Conservation (phyloP, 2,888 invertebrate species). For the Nesidiocoris tenuis region DNA sequence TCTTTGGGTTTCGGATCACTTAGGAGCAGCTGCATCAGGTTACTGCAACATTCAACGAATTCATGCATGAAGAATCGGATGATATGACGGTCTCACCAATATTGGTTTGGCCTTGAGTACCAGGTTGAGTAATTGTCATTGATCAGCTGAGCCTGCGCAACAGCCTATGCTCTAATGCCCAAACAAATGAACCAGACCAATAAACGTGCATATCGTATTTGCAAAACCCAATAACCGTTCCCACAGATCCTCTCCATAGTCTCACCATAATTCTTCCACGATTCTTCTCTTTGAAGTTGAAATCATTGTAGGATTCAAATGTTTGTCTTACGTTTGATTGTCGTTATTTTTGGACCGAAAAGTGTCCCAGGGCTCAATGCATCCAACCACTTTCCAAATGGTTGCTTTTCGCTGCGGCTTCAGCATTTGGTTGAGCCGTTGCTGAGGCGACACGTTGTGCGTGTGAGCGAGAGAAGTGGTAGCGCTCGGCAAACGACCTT, state of each 20-base stretch:
- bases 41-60: background rate
- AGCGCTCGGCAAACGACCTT: background rate
- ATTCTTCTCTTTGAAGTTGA: too few species aligned
- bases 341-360: background rate
- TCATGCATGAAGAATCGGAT: background rate
- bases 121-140: background rate
- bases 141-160: too few species aligned
- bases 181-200: too few species aligned
- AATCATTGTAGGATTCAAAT: too few species aligned
- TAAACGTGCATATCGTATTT: too few species aligned
- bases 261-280: too few species aligned
- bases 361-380: background rate
- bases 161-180: too few species aligned
- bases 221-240: too few species aligned
- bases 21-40: slow-evolving; percentile 8
- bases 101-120: background rate
- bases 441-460: background rate
- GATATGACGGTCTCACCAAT: background rate
- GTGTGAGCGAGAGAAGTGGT: background rate
- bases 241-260: too few species aligned
- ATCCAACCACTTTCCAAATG: background rate
- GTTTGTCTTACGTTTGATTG: slow-evolving; percentile 29
- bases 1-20: background rate
- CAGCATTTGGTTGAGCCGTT: slow-evolving; percentile 4
- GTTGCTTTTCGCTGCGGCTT: background rate